Base-by-base conservation (phyloP, 2,797 vertebrate species). In the Neomorphus geoffroyi region DNA sequence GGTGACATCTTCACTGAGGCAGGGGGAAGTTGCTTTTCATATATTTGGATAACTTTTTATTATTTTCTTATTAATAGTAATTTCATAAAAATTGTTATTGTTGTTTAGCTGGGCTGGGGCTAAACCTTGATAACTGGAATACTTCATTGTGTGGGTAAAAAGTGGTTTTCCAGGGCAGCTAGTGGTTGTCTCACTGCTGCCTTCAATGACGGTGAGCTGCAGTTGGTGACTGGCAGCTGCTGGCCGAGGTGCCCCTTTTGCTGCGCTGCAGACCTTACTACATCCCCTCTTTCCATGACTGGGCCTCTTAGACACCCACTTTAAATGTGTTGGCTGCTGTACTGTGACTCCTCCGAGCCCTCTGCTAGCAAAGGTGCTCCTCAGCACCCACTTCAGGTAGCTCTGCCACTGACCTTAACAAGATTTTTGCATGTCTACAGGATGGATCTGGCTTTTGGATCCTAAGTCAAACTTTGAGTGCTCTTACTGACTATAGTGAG, bases 161-260 rank as follows among this genome's bases (percentile, higher is more conserved):
- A 66, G 33, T 33, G 45, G 23, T 50, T 92, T 94, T 86, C 32
- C 22, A 54, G 66, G 69, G 62, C 10, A 37, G 39, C 56, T 22
- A 9, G 30, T 30, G 10, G 11, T 32, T n/a, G 33, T 13, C 56
- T 71, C 61, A 26, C 30, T 53, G 37, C 41, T 2, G 3, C 43
- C 61, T 80, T 57, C 28, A 1, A 16, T 5, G 10, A 14, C 0
- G 3, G n/a, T 15, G 51, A 35, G 28, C 26, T 57, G 51, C 17
- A n/a, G 11, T 6, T 7, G 12, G 30, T 32, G 39, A 4, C 3
- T 0, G 0, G 1, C 8, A 26, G 4, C 32, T 67, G 14, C 17
- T 2, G 4, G 33, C 9, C 23, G 45, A 57, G 17, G 19, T 14
- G 7, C 18, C 5, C 27, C 54, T 21, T 21, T 3, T 61, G 62